Evolutionary conservation across 2,113 vertebrate species (phyloP), one percentile per base, ranked within the genome.

Genomic region (Gavia stellata): DNA sequence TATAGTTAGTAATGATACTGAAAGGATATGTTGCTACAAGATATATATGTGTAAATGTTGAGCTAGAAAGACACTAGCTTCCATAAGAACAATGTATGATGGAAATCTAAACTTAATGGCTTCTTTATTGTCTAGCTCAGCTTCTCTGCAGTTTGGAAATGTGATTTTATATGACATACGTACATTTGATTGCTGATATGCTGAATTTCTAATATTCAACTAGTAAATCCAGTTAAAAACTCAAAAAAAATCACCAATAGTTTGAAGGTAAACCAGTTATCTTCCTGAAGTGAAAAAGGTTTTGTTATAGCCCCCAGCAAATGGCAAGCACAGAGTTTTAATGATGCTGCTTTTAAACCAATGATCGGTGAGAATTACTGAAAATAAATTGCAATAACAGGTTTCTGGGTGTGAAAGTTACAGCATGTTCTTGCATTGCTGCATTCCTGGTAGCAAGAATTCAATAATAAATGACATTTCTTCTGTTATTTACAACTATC

Each of bases 401-500:
- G 38, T 91, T 96, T 94, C 47, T 94, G 86, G 12, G 24, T 85
- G 52, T 82, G 68, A 79, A 92, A 79, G 9, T 68, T 84, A 58
- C 42, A 67, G 38, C 18, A 34, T 59, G 28, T 81, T 84, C 75
- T 87, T 79, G 7, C 68, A 75, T 65, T 49, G 14, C 65, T 74
- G 18, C 13, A 47, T 85, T 91, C 44, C 9, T 20, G 28, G 14
- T 33, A 85, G 40, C 44, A 85, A 79, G 49, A 87, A 74, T 3
- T 75, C 47, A 72, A 23, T 87, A 92, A 82, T 72, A 91, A 94
- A 79, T 81, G 8, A 23, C 84, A 79, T 87, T 91, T 91, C 61
- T 89, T 90, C 84, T 95, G 83, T 84, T 95, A 81, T 84, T 91
- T 96, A 79, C 56, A 90, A 68, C 55, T 72, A 81, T 89, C 77